Conservation (phyloP, 23 tunicate species). For the Oikopleura vanhoeffeni region DNA sequence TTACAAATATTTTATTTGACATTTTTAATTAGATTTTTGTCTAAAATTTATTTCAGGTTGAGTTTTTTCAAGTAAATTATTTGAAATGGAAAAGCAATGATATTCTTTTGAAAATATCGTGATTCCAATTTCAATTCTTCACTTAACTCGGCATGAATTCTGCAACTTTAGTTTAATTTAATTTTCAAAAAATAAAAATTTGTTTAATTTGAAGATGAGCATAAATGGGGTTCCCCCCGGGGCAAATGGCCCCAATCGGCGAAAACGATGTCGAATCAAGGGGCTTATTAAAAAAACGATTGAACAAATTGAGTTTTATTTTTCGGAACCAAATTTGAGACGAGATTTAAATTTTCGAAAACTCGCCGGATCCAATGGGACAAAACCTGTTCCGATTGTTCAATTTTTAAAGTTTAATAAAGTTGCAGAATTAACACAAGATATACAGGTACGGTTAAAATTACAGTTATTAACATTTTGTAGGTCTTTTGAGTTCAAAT, state of each 20-base stretch:
- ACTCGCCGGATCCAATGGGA: background rate
- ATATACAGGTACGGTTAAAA: background rate
- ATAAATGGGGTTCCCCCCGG: background rate
- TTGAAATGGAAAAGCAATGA: too few relatives aligned
- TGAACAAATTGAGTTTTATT: background rate
- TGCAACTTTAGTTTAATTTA: too few relatives aligned
- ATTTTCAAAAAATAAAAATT: too few relatives aligned
- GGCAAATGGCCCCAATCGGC: background rate
- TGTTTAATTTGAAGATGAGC: too few relatives aligned
- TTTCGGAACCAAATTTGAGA: constrained; percentile 13
- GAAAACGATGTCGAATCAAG: background rate
- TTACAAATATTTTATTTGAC: too few relatives aligned
- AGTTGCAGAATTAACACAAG: background rate
- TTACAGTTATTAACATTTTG: background rate
- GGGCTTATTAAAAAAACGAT: background rate
- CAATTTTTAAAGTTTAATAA: background rate
- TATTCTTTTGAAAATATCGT: too few relatives aligned
- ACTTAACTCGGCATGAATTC: too few relatives aligned
- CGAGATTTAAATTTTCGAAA: background rate
- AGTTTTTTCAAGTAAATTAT: too few relatives aligned
- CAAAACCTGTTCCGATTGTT: background rate
- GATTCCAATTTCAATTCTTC: too few relatives aligned
- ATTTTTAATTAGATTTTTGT: too few relatives aligned
- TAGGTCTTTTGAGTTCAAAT: too few relatives aligned
- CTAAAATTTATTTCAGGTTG: too few relatives aligned